Conservation (phyloP, 2,888 invertebrate genomes). For the Himalopsyche japonica region DNA sequence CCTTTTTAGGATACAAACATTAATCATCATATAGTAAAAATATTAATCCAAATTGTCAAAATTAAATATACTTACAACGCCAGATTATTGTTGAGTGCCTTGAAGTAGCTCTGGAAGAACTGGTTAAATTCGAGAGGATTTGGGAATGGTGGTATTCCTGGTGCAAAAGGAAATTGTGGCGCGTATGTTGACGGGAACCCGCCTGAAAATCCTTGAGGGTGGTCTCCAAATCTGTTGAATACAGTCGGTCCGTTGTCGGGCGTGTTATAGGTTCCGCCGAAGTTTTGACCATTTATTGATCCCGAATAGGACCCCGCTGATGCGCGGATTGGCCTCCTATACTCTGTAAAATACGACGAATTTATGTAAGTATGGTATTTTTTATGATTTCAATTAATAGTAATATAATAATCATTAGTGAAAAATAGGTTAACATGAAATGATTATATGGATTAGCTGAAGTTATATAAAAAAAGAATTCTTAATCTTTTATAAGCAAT, state of each 20-base stretch:
- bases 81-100: constrained; percentile 32
- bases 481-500: too few relatives aligned
- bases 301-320: constrained; percentile 34
- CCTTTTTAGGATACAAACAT: not conserved
- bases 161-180: constrained; percentile 25
- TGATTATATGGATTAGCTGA: too few relatives aligned
- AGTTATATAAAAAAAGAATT: too few relatives aligned
- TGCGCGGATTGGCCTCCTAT: constrained; percentile 11
- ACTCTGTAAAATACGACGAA: constrained; percentile 14
- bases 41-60: not conserved
- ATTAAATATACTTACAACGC: constrained; percentile 28
- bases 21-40: too few relatives aligned
- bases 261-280: constrained; percentile 31
- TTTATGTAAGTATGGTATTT: too few relatives aligned
- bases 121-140: constrained; percentile 33
- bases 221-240: constrained; percentile 31
- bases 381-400: too few relatives aligned
- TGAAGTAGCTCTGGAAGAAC: constrained; percentile 38
- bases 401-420: too few relatives aligned
- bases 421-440: too few relatives aligned
- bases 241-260: constrained; percentile 37
- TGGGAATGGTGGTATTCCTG: constrained; percentile 29
- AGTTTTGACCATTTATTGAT: constrained; percentile 32
- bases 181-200: not conserved
- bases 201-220: not conserved